These are phyloP conservation scores for Bembecia ichneumoniformis DNA, from an alignment of 2,888 invertebrate species.

Conservation along the genomic window DNA sequence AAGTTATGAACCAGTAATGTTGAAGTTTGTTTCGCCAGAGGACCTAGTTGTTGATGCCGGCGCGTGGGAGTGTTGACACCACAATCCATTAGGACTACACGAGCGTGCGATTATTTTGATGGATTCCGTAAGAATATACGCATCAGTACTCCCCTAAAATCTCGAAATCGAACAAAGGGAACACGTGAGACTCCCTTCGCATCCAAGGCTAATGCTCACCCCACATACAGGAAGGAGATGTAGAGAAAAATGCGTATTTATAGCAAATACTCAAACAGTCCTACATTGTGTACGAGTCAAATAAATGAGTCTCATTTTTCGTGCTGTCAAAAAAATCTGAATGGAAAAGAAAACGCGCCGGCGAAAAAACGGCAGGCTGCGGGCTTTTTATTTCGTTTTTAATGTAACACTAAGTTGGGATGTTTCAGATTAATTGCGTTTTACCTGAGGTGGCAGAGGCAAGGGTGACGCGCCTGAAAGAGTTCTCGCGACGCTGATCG, in stretches of 20 bases:
- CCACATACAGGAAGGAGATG: constrained; percentile 66
- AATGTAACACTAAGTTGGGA: constrained; percentile 72
- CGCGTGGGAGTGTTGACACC: constrained; percentile 51
- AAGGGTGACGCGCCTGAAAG: constrained; percentile 68
- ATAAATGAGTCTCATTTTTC: constrained; percentile 73
- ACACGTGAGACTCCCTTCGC: constrained; percentile 65
- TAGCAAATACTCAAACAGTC: constrained; percentile 74
- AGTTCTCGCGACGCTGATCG: constrained; percentile 69
- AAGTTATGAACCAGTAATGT: neutral
- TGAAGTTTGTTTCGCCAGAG: neutral
- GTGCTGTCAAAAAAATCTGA: constrained; percentile 73
- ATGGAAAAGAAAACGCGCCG: constrained; percentile 68
- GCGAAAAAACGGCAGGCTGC: constrained; percentile 64
- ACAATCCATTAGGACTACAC: constrained; percentile 53
- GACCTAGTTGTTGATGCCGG: neutral
- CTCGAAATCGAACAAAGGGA: constrained; percentile 67
- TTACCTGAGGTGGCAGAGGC: constrained; percentile 60
- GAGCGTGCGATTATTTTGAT: constrained; percentile 67
- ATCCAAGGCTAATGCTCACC: constrained; percentile 65
- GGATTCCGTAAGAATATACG: constrained; percentile 63
- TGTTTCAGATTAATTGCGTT: constrained; percentile 71
- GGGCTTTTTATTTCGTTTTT: constrained; percentile 66
- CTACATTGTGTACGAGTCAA: constrained; percentile 74
- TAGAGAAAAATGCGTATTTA: constrained; percentile 73
- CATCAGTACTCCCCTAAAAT: constrained; percentile 68